Base-by-base conservation (phyloP, 2,113 vertebrate genomes). In the Rhea pennata region DNA sequence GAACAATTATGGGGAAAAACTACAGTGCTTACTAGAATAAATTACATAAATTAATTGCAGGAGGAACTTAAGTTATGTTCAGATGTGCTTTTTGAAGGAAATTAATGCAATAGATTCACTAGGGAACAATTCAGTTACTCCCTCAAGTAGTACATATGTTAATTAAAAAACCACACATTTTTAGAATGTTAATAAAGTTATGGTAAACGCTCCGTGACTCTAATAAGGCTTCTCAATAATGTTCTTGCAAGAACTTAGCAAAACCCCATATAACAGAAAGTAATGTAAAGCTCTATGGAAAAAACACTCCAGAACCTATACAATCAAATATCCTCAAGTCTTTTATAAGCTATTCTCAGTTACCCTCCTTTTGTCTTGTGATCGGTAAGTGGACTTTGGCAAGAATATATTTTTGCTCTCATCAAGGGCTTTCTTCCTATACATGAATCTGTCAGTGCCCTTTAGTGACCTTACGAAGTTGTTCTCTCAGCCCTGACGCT, bases 1-100 rank as follows among this genome's bases (percentile, higher is more conserved):
- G 15, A 91, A 80, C 78, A 93, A 88, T 87, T 92, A 86, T 71
- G 87, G 62, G 8, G 62, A 81, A 84, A 94, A 94, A 74, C 64
- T 65, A 51, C 53, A 85, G 81, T 73, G 77, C 81, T 89, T 88
- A 87, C 40, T 87, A 77, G 78, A 93, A 92, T 67, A 85, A 95
- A 92, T 95, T 77, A 93, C 59, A 80, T n/a, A 31, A 87, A 95
- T 93, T 85, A 92, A 96, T 87, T 91, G 74, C 87, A 93, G 48
- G 15, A 96, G 81, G 69, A 92, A 89, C 91, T 87, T 83, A 67
- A 93, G 92, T 94, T 77, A 84, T 72, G 54, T 39, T 96, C 91
- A 89, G 69, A 95, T 90, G 84, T 89, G 40, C 80, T 88, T 96
- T 97, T 48, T 94, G 75, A 96, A 87, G 87, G 91, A 94, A 96